Evolutionary conservation across 2,113 vertebrate genomes (phyloP), one percentile per base, ranked within the genome.

Genomic region (Nansenia antarctica): DNA sequence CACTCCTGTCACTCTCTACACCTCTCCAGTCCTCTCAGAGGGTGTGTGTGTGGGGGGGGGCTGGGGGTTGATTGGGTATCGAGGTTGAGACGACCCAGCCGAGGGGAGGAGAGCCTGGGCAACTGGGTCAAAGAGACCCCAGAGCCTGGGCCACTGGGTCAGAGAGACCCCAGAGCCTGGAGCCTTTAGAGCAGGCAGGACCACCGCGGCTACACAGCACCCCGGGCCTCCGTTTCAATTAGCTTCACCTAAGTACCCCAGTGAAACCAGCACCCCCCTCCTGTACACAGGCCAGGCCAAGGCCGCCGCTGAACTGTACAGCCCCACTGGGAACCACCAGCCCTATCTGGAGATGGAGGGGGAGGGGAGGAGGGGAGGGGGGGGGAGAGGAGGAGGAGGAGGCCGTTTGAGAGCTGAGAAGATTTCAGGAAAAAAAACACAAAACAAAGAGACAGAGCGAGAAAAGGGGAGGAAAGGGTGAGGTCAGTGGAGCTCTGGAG

Each of bases 221-320:
- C 45, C 65, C 73, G 29, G 5, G 67, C 68, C 63, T 83, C 74
- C 65, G 79, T 85, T 86, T 84, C 72, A 86, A 76, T 87, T 73
- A 82, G 72, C 76, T 70, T 69, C 68, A 79, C 77, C 71, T 67
- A 68, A 76, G 65, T 53, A 72, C 78, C 65, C 74, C 76, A 66
- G 58, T 69, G 66, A 73, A 57, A 58, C 74, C 52, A 32, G 65
- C 65, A 32, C 1, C 0, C 18, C 49, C 30, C 6, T 31, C 57
- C 80, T 76, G 72, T 70, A 67, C 68, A 64, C 47, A 29, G 22
- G 31, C 55, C 73, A 32, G 65, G 52, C 61, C 62, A 70, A 73
- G 62, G n/a, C n/a, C n/a, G n/a, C n/a, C n/a, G n/a, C n/a, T n/a
- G n/a, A 57, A 54, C 30, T 64, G n/a, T n/a, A n/a, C n/a, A n/a